Evolutionary conservation across 1,140 invertebrate species (phyloP), one percentile per base, ranked within the genome.

Genomic region (Drosophila nebulosa): DNA sequence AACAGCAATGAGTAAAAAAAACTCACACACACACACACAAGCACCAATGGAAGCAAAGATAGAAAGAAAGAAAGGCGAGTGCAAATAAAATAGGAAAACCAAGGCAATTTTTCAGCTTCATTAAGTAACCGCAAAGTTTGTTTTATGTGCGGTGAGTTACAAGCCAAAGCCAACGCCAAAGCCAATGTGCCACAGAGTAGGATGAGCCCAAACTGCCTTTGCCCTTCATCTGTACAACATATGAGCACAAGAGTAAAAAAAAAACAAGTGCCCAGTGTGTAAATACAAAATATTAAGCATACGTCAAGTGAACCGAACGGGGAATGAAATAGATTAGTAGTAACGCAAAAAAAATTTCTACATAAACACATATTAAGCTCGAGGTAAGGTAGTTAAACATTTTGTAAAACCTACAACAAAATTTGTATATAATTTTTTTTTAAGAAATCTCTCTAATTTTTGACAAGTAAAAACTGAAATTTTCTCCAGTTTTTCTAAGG

Each of bases 41-140:
- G 56, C 67, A 78, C 78, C 70, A 72, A 62, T 57, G 61, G 61
- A 46, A 21, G 3, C 3, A 36, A 36, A 7, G 12, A 36, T 1
- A 46, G 39, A 46, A 46, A 39, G 52, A 35, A 57, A 52, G 30
- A 51, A 64, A 50, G 58, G 35, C 35, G 18, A 72, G 70, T 78
- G 67, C 75, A 79, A 78, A 79, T 78, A 78, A 78, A 79, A 79
- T 78, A 78, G 39, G 64, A 74, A 79, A 79, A 68, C 76, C 71
- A 61, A 79, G 57, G 76, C 72, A 79, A 78, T 80, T 80, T 80
- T 80, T 80, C 78, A 80, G 78, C 78, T 80, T 80, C 77, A 80
- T 80, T 80, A 79, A 79, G 73, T 80, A 76, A 75, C 78, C 77
- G 69, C 78, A 80, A 80, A 79, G 78, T 80, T 80, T 80, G 72